A percentile compares a stretch with the other conserved stretches of the same genome.
Conservation (phyloP, 92 coral and sea anemone species). For the Porites cylindrica region DNA sequence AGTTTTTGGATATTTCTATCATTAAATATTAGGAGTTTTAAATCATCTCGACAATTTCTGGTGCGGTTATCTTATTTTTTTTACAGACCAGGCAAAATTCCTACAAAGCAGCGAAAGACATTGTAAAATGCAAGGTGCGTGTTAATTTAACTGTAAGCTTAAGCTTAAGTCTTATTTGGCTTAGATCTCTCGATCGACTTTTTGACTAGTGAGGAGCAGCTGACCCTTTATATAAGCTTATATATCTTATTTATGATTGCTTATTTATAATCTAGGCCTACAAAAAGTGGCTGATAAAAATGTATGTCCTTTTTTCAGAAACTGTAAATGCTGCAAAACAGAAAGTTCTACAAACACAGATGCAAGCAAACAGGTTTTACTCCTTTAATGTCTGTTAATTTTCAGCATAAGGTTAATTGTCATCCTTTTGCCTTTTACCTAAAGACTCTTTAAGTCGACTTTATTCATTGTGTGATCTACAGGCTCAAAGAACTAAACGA, state of each 20-base stretch:
- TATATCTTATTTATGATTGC: not conserved
- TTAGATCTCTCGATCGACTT: no score
- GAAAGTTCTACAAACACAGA: conserved; percentile 75
- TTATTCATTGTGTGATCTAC: not conserved
- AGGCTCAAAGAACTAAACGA: conserved; percentile 77
- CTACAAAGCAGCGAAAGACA: conserved; percentile 64
- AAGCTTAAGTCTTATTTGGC: no score
- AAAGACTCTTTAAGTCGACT: no score
- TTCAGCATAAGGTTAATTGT: not conserved
- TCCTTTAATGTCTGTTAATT: not conserved
- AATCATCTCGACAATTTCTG: no score
- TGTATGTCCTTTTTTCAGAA: conserved; percentile 38
- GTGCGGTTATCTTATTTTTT: not conserved
- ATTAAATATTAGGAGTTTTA: no score
- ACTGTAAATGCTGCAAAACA: conserved; percentile 83
- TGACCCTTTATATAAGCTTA: not conserved
- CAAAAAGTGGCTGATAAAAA: not conserved
- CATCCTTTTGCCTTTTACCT: no score
- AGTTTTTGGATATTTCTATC: no score
- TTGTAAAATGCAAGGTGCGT: conserved; percentile 76
- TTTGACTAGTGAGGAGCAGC: no score
- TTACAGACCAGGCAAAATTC: conserved; percentile 59
- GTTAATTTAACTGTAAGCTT: no score
- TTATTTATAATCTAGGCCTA: not conserved
- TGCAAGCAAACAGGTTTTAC: conserved; percentile 69